Base-by-base conservation (phyloP, 2,113 vertebrate genomes). In the Periophthalmus modestus region DNA sequence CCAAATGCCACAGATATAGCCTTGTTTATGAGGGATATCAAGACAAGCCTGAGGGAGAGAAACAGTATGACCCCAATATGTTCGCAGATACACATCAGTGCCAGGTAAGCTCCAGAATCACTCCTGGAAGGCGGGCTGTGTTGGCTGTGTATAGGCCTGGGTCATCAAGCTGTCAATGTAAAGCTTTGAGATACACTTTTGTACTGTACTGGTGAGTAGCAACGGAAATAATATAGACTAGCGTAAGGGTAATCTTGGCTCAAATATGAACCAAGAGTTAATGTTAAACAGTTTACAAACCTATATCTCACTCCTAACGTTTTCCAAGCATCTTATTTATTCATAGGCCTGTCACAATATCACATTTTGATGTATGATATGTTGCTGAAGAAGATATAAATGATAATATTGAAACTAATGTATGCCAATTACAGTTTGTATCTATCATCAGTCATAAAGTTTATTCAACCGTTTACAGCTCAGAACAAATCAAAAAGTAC, bases 21-120 rank as follows among this genome's bases (percentile, higher is more conserved):
- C 87, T 93, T 91, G 81, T 93, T 91, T 91, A 87, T 86, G 81
- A 85, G 73, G 90, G 92, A 91, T 93, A 93, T 83, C 67, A 71
- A 84, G 85, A 83, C 76, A 77, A 81, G 82, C 85, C 83, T 73
- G 83, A 81, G 82, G 81, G 87, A 81, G 74, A 34, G 66, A 81
- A 77, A 78, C 84, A 87, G 63, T 85, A 83, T 88, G 89, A 92
- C 92, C 90, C 87, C 92, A 91, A 92, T 93, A 93, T 92, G 81
- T 87, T 84, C 73, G 72, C 66, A 88, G 92, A 93, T 93, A 92
- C 80, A 84, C 87, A 93, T 93, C 91, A 74, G 82, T 69, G 80
- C 62, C 74, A 61, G 75, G 83, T 83, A 87, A 92, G 87, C 85
- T 77, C 80, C 80, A 63, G 73, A 62, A 89, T 85, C 67, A 84